Evolutionary conservation across 1,140 invertebrate species (phyloP), one percentile per base, ranked within the genome.

Genomic region (Pemphigus obesinymphae): DNA sequence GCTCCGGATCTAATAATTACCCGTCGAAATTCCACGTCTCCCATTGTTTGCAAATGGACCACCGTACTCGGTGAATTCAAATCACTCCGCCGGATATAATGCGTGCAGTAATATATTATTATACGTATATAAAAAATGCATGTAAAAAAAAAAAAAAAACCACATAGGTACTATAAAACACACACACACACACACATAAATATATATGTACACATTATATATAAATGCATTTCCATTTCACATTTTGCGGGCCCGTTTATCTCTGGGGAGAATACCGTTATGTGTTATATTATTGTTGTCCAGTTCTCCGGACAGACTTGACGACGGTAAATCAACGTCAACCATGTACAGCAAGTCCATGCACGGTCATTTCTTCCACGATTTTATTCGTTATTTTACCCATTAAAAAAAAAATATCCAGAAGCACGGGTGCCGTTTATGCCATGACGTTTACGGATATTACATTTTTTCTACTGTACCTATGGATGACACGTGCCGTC

Each of bases 31-130:
- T 58, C 37, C 55, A 29, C 17, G 26, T 63, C 31, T n/a, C 50
- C 73, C 73, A 76, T 76, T 76, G 73, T 76, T 76, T 76, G 73
- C 17, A 78, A 61, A 78, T 61, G 75, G 75, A 78, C 75, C 55
- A 75, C 73, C 73, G 15, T 29, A 55, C 48, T 40, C 73, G 11
- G 34, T 76, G 45, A 55, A 76, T 76, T 55, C 11, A 58, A 78
- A 78, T 58, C 31, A 3, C 20, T 58, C 26, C 76, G 15, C 72
- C 72, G 48, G 72, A 53, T 76, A 53, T 55, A n/a, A 40, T 40
- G 50, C 29, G 48, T 40, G 8, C n/a, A n/a, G n/a, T n/a, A n/a
- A n/a, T n/a, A n/a, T n/a, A n/a, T n/a, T n/a, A n/a, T n/a, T n/a
- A n/a, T n/a, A 40, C 37, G 37, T 40, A 40, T 10, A 40, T 10